Base-by-base conservation (phyloP, 2,888 invertebrate genomes). In the Crocallis elinguaria region DNA sequence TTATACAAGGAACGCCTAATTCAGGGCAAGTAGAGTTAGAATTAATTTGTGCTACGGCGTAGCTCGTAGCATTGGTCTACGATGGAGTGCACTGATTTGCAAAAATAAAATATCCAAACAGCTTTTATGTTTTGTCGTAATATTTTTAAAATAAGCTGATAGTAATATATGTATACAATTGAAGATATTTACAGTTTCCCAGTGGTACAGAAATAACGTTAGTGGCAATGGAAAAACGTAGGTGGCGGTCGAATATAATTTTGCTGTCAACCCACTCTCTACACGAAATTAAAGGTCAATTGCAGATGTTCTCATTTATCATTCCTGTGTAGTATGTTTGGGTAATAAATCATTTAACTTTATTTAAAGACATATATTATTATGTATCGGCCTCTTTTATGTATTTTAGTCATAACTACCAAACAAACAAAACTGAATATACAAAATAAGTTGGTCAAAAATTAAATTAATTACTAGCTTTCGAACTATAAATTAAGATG, bases 11-110 rank as follows among this genome's bases (percentile, higher is more conserved):
- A 3, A 14, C 16, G n/a, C 6, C 9, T 12, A 19, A 19, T 19
- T 36, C 13, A 5, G 7, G 13, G 9, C 27, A 42, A 42, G 11
- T 43, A 17, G 25, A 38, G 13, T n/a, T 23, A 21, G 25, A 9
- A 35, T 17, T 35, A 12, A 27, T 29, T 44, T 19, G 5, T 51
- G 65, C 75, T 75, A 75, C 75, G 75, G 17, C 75, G 75, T 75
- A 75, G 75, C 67, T 57, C 60, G 44, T 54, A 60, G 64, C 64
- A 23, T 6, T 17, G 11, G 14, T 46, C 69, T 66, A 69, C 73
- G 70, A 62, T 58, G 14, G 16, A n/a, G 25, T 32, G 23, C 23
- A 38, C 30, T 23, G 19, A 11, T 49, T 41, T 41, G 14, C 13
- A 41, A 42, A 35, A 30, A 30, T 11, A 13, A 16, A 7, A 3